Conservation (phyloP, 2,797 vertebrate species). For the Etheostoma perlongum region DNA sequence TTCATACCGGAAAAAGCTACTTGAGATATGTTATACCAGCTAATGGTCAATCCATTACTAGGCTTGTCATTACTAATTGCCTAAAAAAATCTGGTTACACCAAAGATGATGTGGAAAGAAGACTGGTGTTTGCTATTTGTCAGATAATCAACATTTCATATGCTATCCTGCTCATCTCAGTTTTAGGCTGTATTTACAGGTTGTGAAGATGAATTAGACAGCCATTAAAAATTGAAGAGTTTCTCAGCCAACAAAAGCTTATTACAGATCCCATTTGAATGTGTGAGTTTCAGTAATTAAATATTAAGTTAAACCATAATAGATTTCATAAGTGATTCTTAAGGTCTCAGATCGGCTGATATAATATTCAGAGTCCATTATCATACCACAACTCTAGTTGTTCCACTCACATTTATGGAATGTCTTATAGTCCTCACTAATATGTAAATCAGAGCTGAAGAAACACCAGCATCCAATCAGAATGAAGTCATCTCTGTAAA, state of each 20-base stretch:
- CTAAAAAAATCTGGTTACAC: neutral
- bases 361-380: neutral
- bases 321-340: neutral
- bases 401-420: neutral
- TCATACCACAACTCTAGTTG: neutral
- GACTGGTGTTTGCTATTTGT: too few relatives aligned
- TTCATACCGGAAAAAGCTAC: neutral
- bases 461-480: neutral
- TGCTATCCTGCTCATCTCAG: neutral
- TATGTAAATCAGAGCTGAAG: neutral
- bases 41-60: neutral
- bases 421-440: neutral
- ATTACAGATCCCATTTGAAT: neutral
- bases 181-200: neutral
- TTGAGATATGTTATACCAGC: neutral
- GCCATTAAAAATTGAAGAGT: neutral
- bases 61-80: too few relatives aligned
- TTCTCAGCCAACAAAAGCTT: neutral
- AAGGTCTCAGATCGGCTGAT: too few relatives aligned
- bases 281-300: neutral
- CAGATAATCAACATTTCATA: neutral
- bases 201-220: neutral
- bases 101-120: neutral
- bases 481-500: neutral
- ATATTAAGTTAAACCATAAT: neutral